Conservation (phyloP, 2,888 invertebrate genomes). For the Melanchra persicariae region DNA sequence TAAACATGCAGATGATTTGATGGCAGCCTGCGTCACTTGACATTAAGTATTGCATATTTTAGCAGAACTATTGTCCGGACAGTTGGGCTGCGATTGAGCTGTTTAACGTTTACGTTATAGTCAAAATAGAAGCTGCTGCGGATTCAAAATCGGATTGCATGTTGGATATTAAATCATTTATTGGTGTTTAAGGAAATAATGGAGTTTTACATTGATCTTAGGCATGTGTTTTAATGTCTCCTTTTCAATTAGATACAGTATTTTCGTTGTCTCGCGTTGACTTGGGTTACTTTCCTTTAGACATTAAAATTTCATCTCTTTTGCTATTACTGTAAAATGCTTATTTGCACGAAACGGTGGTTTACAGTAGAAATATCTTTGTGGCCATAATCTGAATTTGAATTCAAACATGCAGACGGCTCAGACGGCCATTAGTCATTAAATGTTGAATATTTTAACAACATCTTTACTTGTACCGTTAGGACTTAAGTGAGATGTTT, state of each 20-base stretch:
- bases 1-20: conserved; percentile 63
- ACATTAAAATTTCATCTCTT: not conserved
- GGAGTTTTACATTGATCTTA: not conserved
- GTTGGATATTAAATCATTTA: conserved; percentile 5
- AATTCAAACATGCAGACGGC: conserved; percentile 36
- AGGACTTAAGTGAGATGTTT: conserved; percentile 48
- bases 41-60: conserved; percentile 65
- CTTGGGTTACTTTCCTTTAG: not conserved
- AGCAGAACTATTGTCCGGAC: conserved; percentile 46
- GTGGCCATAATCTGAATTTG: conserved; percentile 35
- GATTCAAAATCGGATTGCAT: conserved; percentile 7
- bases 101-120: conserved; percentile 26
- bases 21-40: conserved; percentile 54
- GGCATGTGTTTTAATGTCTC: not conserved
- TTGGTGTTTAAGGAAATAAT: not conserved
- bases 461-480: conserved; percentile 49
- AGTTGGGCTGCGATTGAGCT: conserved; percentile 47
- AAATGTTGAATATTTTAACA: conserved; percentile 58
- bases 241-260: not conserved
- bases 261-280: not conserved
- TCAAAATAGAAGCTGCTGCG: conserved; percentile 10
- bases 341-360: not conserved
- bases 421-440: conserved; percentile 38
- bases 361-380: conserved; percentile 22
- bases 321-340: not conserved